These are phyloP conservation scores for Scaptomyza tumidula DNA, from an alignment of 2,888 invertebrate genomes.

Conservation along the genomic window DNA sequence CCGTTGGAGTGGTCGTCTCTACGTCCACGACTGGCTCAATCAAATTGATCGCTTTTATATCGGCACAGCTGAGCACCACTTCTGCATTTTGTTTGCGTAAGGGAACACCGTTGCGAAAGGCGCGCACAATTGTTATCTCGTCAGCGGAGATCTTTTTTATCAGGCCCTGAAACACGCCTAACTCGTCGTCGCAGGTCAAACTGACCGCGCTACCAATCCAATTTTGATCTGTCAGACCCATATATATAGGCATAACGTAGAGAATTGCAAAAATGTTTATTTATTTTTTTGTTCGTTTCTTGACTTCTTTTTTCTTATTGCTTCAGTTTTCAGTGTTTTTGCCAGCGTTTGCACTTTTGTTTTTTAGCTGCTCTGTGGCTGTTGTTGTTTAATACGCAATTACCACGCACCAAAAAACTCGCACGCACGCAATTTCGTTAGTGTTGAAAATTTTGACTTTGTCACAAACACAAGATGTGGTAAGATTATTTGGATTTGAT, in stretches of 20 bases:
- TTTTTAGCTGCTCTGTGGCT: conserved; percentile 34
- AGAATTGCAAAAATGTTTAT: conserved; percentile 21
- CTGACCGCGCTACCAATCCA: conserved; percentile 92
- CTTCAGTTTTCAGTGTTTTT: conserved; percentile 46
- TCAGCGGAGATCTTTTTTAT: conserved; percentile 90
- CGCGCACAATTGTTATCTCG: conserved; percentile 90
- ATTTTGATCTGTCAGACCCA: conserved; percentile 76
- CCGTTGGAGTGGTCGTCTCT: conserved; percentile 77
- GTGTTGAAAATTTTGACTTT: conserved; percentile 8
- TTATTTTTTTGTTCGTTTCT: conserved; percentile 10
- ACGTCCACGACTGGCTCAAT: conserved; percentile 87
- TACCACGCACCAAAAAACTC: conserved; percentile 54
- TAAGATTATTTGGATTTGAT: conserved; percentile 12
- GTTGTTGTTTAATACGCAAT: conserved; percentile 78
- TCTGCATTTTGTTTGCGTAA: conserved; percentile 86
- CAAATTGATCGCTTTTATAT: conserved; percentile 91
- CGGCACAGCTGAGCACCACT: conserved; percentile 85
- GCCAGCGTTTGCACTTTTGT: conserved; percentile 62
- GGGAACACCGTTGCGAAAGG: conserved; percentile 91
- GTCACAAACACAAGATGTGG: conserved; percentile 2
- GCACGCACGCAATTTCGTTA: conserved; percentile 17
- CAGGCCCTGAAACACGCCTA: conserved; percentile 91
- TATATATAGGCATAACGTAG: conserved; percentile 21
- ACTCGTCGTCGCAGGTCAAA: conserved; percentile 90
- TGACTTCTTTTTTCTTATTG: conserved; percentile 9